These are phyloP conservation scores for Erythrocercus mccallii DNA, from an alignment of 2,113 vertebrate genomes.

Conservation along the genomic window DNA sequence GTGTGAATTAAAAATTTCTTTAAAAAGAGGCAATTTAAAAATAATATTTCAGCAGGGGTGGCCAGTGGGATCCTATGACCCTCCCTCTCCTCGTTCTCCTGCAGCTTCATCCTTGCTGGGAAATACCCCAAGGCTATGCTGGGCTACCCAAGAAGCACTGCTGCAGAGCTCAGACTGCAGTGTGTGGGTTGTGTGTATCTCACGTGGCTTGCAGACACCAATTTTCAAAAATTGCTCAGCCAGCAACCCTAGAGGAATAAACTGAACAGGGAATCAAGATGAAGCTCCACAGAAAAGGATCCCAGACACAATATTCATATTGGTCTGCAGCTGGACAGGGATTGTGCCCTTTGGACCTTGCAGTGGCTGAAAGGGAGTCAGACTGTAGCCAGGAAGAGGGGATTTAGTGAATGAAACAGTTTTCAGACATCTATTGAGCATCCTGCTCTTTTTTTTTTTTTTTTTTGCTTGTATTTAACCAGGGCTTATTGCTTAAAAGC, in stretches of 20 bases:
- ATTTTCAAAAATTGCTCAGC: neutral
- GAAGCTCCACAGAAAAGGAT: neutral
- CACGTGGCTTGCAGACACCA: neutral
- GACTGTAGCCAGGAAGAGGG: neutral
- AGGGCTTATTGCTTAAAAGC: neutral
- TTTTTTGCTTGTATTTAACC: neutral
- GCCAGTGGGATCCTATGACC: neutral
- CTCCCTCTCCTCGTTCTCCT: neutral
- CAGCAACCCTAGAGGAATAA: neutral
- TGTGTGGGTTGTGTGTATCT: neutral
- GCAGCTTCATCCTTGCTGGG: neutral
- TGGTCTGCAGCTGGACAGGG: neutral
- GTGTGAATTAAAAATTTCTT: neutral
- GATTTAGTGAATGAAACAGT: neutral
- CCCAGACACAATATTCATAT: neutral
- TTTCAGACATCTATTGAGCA: neutral
- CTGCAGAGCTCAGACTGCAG: neutral
- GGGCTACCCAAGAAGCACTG: neutral
- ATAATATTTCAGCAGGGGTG: neutral
- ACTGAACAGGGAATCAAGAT: neutral
- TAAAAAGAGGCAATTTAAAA: fast-evolving
- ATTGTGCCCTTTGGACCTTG: neutral
- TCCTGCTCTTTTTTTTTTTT: neutral
- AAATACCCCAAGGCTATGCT: neutral
- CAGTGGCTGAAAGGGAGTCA: neutral